Base-by-base conservation (phyloP, 2,797 vertebrate genomes). In the Brachymystax lenok region DNA sequence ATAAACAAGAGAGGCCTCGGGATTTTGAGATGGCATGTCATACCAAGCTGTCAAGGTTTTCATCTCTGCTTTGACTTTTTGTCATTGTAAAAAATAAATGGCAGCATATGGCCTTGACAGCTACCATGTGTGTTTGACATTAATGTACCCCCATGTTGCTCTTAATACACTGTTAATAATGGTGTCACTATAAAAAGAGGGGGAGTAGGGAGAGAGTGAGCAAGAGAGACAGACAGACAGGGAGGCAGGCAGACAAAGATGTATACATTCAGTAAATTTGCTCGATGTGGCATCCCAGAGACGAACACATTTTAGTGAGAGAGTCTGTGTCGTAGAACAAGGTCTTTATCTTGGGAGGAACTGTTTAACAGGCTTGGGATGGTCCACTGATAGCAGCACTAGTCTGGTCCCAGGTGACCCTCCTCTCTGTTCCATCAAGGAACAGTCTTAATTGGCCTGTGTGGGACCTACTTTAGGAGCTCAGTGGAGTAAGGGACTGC, bases 1-100 rank as follows among this genome's bases (percentile, higher is more conserved):
- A 19, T 4, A 28, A 66, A 28, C 12, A 75, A 86, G 88, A 63
- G 35, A 40, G 33, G 28, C 50, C 51, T 85, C 83, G 81, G 81
- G 56, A 63, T 14, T 52, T 81, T 68, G 63, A 73, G 78, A 87
- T 74, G 76, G 76, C 86, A 86, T 84, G 79, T 83, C 83, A 87
- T 86, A 61, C 71, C 74, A 79, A 84, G 83, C 83, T 83, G 85
- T 40, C 51, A 77, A 69, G 76, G 54, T 79, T 87, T 80, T 74
- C 77, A 82, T 84, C 61, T 59, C 77, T 51, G 79, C 67, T 56
- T 74, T 78, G 77, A 35, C 8, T 35, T 76, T 74, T 75, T 52
- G 69, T 80, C 74, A 51, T 77, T 74, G 81, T 52, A 33, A n/a
- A n/a, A 40, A 50, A 75, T 35, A 74, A 73, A 75, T 24, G 8